These are phyloP conservation scores for Patella pellucida DNA, from an alignment of 2,888 invertebrate genomes.

Conservation along the genomic window DNA sequence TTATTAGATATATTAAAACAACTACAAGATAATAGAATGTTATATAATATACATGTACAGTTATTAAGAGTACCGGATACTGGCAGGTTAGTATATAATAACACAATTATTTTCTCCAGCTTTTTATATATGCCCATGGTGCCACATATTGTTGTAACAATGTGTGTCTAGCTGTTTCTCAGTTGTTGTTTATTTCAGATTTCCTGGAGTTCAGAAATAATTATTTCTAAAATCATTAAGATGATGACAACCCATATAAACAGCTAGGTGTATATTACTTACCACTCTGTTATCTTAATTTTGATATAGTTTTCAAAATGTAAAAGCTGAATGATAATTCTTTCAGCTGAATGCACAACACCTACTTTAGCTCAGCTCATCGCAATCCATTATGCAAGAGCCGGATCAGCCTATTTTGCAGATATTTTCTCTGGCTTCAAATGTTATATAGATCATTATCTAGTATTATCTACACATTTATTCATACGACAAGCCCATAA, in stretches of 20 bases:
- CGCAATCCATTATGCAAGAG: too few relatives aligned
- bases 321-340: not conserved
- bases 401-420: too few relatives aligned
- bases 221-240: not conserved
- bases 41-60: slow-evolving; percentile 85
- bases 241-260: not conserved
- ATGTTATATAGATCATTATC: too few relatives aligned
- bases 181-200: not conserved
- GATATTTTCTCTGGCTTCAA: too few relatives aligned
- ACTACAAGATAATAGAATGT: slow-evolving; percentile 83
- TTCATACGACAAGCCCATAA: too few relatives aligned
- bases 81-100: slow-evolving; percentile 79
- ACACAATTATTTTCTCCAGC: not conserved
- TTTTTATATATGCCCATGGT: not conserved
- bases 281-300: too few relatives aligned
- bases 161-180: not conserved
- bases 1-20: slow-evolving; percentile 85
- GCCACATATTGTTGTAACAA: not conserved
- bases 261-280: too few relatives aligned
- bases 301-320: too few relatives aligned
- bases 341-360: too few relatives aligned
- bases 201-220: not conserved
- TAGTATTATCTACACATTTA: too few relatives aligned
- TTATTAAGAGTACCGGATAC: slow-evolving; percentile 85
- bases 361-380: too few relatives aligned